Evolutionary conservation across 2,113 vertebrate genomes (phyloP), one percentile per base, ranked within the genome.

Genomic region (Hepsetus odoe): DNA sequence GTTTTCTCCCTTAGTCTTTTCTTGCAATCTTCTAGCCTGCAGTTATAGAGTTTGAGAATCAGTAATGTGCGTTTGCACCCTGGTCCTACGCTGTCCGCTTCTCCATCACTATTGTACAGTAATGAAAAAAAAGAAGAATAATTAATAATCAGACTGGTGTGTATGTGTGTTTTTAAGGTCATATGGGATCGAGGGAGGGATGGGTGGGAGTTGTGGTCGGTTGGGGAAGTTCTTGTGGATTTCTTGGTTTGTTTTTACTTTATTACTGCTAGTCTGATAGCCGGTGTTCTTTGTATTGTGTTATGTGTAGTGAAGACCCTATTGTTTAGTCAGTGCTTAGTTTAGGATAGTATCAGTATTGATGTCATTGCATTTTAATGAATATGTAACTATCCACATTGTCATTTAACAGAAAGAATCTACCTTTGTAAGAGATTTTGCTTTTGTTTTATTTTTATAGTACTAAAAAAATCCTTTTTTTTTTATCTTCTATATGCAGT

Each of bases 281-380:
- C 51, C 68, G 53, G 74, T 56, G 42, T 76, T 66, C 33, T 67
- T 14, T 74, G 83, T 79, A 67, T 80, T 9, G 72, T 72, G 30
- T 53, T 68, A 30, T 68, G 84, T 90, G 88, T 91, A 90, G 89
- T 91, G 84, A 75, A 87, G 82, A 83, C 81, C 82, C 82, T 86
- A 85, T 87, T 88, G 85, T 77, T 84, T 83, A 89, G 77, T 86
- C 86, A 89, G 86, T 86, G 65, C 76, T 68, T 89, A 89, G 82
- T 77, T 88, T 83, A 86, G 88, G 85, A 73, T 91, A 87, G 86
- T 85, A 80, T 88, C 82, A 80, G 79, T 91, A 79, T 90, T 83
- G 76, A 85, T 90, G 87, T 93, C 85, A 62, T 89, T 86, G 89
- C 83, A 82, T 84, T 88, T 85, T 91, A 92, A 89, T 87, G 82